Evolutionary conservation across 2,888 invertebrate genomes (phyloP).

Genomic region (Caenorhabditis uteleia): DNA sequence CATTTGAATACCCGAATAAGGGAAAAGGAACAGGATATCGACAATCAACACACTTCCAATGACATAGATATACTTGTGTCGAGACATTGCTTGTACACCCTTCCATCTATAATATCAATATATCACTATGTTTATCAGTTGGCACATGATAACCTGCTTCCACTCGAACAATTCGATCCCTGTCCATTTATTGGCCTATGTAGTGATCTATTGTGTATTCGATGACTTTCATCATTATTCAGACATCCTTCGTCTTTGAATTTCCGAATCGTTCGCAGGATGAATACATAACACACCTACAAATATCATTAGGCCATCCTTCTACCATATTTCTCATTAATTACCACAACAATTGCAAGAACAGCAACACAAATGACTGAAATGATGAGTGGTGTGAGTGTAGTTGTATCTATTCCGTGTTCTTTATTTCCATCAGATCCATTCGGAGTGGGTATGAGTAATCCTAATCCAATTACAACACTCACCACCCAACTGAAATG

Average conservation of each 20-base stretch:
- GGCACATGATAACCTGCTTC: slow-evolving; percentile 32
- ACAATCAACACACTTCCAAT: slow-evolving; percentile 68
- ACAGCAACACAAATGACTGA: slow-evolving; percentile 66
- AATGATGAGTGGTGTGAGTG: slow-evolving; percentile 49
- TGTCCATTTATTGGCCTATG: slow-evolving; percentile 34
- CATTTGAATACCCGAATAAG: slow-evolving; percentile 64
- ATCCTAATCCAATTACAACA: slow-evolving; percentile 59
- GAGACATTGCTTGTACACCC: slow-evolving; percentile 56
- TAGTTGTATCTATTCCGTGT: slow-evolving; percentile 39
- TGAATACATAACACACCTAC: slow-evolving; percentile 65
- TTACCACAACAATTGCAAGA: slow-evolving; percentile 61
- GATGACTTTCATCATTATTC: slow-evolving; percentile 50
- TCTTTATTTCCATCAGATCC: not conserved
- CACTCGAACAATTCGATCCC: slow-evolving; percentile 31
- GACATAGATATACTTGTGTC: slow-evolving; percentile 69
- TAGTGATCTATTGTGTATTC: slow-evolving; percentile 44
- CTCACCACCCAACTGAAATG: slow-evolving; percentile 64
- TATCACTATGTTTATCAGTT: not conserved
- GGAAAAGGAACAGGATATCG: slow-evolving; percentile 67
- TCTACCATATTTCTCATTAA: slow-evolving; percentile 6
- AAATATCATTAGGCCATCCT: not conserved
- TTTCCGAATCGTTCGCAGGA: slow-evolving; percentile 64
- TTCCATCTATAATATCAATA: slow-evolving; percentile 27
- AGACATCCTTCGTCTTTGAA: slow-evolving; percentile 60
- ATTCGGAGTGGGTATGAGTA: slow-evolving; percentile 37